These are phyloP conservation scores for Leuciscus waleckii DNA, from an alignment of 2,797 vertebrate genomes.

Conservation along the genomic window DNA sequence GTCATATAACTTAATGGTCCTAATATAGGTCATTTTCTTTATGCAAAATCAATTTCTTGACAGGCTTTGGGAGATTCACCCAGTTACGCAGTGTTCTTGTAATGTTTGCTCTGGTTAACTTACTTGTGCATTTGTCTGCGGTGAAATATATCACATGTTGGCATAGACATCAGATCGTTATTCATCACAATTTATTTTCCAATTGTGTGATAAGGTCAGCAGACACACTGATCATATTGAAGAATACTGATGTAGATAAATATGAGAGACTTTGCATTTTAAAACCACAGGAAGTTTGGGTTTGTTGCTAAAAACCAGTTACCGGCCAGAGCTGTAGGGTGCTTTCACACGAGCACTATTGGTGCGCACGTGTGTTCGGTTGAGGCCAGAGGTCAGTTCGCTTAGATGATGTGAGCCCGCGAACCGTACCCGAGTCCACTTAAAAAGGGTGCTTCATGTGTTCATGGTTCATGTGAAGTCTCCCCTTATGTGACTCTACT, in stretches of 20 bases:
- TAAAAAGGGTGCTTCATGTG: neutral
- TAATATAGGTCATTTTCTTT: neutral
- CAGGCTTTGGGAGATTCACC: neutral
- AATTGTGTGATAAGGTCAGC: conserved; percentile 14
- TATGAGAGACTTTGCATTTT: neutral
- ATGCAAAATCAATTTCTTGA: neutral
- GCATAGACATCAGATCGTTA: neutral
- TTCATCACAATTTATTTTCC: neutral
- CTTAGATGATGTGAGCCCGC: neutral
- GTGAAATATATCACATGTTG: neutral
- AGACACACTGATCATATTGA: neutral
- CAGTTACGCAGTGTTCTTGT: neutral
- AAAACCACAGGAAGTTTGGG: neutral
- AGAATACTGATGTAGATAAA: neutral
- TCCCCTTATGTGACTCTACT: too few relatives aligned
- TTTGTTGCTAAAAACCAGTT: neutral
- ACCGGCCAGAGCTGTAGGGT: neutral
- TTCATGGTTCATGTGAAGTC: too few relatives aligned
- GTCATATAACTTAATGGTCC: neutral
- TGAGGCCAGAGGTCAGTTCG: neutral
- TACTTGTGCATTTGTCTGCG: neutral
- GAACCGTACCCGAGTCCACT: too few relatives aligned
- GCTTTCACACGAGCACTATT: neutral
- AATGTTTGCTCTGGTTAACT: neutral
- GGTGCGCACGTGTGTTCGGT: neutral